These are phyloP conservation scores for Hemichromis elongatus DNA, from an alignment of 2,113 vertebrate genomes.

Conservation along the genomic window DNA sequence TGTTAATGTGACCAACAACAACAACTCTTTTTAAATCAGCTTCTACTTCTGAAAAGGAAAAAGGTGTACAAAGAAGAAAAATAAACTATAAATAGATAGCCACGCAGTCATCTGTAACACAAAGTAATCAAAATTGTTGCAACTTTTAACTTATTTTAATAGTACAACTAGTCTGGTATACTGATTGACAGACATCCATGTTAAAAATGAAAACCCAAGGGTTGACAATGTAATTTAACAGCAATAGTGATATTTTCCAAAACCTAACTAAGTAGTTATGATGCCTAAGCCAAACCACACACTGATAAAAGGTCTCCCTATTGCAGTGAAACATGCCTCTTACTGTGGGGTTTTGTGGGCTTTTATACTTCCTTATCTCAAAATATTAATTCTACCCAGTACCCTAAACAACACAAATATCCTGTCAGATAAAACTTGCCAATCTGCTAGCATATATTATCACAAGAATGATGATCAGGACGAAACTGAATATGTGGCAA, in stretches of 20 bases:
- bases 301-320: neutral
- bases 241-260: neutral
- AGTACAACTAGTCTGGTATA: neutral
- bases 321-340: neutral
- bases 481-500: neutral
- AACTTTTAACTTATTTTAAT: neutral
- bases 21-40: neutral
- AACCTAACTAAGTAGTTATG: neutral
- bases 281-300: neutral
- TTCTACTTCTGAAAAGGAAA: neutral
- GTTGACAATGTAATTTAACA: neutral
- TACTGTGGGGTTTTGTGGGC: neutral
- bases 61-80: neutral
- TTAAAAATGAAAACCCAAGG: neutral
- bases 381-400: neutral
- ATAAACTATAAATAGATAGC: neutral
- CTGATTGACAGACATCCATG: neutral
- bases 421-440: neutral
- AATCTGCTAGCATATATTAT: neutral
- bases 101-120: neutral
- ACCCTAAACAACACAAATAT: neutral
- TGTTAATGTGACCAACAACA: slow-evolving; percentile 9
- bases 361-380: neutral
- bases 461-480: neutral
- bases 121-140: neutral